phyloP scores from a whole-genome alignment of 2,797 vertebrate genomes.

The Enteromius treurensis region DNA sequence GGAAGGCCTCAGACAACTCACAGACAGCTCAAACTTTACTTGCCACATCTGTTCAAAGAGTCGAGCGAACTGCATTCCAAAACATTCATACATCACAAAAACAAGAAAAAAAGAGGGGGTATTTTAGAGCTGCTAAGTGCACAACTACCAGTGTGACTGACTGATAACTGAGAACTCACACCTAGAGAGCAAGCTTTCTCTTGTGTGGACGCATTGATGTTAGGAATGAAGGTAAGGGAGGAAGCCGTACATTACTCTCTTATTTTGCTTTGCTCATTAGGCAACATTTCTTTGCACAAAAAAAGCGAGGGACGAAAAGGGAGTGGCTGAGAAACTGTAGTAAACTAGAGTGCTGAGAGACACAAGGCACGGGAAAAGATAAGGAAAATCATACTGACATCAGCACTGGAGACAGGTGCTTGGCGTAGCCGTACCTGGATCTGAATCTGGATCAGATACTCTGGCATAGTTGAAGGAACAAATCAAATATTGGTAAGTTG shows the following conservation, averaged over 20 bases:
- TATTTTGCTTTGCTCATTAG: neutral
- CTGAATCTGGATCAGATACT: neutral
- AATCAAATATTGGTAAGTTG: conserved; percentile 16
- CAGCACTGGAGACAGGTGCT: conserved; percentile 32
- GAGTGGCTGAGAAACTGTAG: conserved; percentile 26
- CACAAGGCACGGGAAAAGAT: neutral
- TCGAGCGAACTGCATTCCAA: neutral
- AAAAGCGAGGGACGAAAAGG: neutral
- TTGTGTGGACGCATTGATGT: neutral
- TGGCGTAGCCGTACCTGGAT: neutral
- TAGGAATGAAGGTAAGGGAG: neutral
- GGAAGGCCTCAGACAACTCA: neutral
- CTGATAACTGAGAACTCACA: conserved; percentile 1
- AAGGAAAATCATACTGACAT: neutral
- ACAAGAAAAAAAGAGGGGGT: neutral
- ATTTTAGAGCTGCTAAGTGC: neutral
- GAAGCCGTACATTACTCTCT: neutral
- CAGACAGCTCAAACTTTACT: neutral
- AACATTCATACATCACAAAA: neutral
- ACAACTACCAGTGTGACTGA: conserved; percentile 28
- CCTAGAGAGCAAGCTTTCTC: conserved; percentile 8
- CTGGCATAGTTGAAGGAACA: neutral
- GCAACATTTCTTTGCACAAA: conserved; percentile 4
- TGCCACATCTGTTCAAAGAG: neutral
- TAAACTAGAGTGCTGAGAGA: neutral